Evolutionary conservation across 2,113 vertebrate genomes (phyloP).

Genomic region (Penelope pileata): DNA sequence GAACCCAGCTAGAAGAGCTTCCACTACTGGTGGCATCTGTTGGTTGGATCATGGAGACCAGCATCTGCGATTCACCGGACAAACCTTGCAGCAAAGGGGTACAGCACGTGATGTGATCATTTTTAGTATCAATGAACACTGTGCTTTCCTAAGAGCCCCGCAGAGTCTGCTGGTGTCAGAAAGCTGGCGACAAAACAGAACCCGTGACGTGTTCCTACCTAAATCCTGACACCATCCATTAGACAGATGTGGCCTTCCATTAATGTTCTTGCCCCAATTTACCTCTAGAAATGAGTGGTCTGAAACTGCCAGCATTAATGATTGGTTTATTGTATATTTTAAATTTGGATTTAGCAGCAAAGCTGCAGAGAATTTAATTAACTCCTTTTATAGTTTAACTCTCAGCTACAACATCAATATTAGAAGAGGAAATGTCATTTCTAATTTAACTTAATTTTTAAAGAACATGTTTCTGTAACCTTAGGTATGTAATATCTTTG

Average conservation of each 20-base stretch:
- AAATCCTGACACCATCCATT: neutral
- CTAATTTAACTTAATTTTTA: constrained; percentile 52
- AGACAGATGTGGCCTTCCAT: neutral
- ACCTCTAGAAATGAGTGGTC: neutral
- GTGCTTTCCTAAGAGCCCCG: neutral
- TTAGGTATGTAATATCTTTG: neutral
- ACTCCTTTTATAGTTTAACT: constrained; percentile 52
- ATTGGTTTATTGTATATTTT: neutral
- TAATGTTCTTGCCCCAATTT: neutral
- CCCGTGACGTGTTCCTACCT: neutral
- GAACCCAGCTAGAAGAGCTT: neutral
- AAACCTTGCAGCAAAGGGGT: neutral
- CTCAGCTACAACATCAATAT: constrained; percentile 45
- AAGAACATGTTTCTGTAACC: constrained; percentile 20
- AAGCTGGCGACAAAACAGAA: neutral
- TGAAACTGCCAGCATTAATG: constrained; percentile 21
- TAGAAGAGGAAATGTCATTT: constrained; percentile 46
- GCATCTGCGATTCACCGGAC: neutral
- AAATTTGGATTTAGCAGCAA: constrained; percentile 26
- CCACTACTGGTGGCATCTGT: neutral
- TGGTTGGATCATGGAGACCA: neutral
- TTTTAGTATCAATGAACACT: neutral
- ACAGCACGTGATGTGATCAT: neutral
- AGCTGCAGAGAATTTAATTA: constrained; percentile 62
- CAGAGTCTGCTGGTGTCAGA: neutral